phyloP scores from a whole-genome alignment of 2,888 invertebrate genomes.

The Athalia cordata region DNA sequence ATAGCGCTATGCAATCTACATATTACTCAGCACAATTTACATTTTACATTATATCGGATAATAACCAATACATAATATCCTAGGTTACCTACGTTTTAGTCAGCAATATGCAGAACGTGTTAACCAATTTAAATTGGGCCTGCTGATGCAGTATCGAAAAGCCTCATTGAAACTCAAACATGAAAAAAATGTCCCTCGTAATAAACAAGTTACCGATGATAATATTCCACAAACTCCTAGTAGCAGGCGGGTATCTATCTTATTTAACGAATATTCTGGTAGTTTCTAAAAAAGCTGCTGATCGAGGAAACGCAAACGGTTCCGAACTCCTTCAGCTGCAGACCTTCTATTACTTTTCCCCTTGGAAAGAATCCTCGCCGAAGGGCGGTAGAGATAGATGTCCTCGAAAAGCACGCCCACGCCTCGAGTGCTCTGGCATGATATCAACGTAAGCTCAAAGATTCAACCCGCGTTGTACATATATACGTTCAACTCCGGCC shows the following conservation, averaged over 20 bases:
- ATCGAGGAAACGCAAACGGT: constrained; percentile 32
- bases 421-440: constrained; percentile 36
- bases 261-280: constrained; percentile 21
- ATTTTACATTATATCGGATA: too few relatives aligned
- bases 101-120: too few relatives aligned
- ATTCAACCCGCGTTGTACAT: constrained; percentile 8
- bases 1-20: too few relatives aligned
- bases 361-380: constrained; percentile 28
- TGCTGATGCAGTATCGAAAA: too few relatives aligned
- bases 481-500: neutral
- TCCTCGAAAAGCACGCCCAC: constrained; percentile 22
- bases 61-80: too few relatives aligned
- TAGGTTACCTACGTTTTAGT: too few relatives aligned
- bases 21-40: too few relatives aligned
- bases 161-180: too few relatives aligned
- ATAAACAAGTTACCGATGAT: too few relatives aligned
- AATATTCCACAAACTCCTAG: too few relatives aligned
- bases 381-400: constrained; percentile 28
- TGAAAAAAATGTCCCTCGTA: too few relatives aligned
- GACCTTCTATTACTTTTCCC: constrained; percentile 14
- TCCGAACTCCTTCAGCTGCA: neutral
- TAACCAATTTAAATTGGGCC: too few relatives aligned
- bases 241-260: constrained; percentile 4
- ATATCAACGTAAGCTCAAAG: constrained; percentile 24
- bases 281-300: constrained; percentile 35